Conservation (phyloP, 35 echinoderm and acorn worm genomes). For the Diadema setosum region DNA sequence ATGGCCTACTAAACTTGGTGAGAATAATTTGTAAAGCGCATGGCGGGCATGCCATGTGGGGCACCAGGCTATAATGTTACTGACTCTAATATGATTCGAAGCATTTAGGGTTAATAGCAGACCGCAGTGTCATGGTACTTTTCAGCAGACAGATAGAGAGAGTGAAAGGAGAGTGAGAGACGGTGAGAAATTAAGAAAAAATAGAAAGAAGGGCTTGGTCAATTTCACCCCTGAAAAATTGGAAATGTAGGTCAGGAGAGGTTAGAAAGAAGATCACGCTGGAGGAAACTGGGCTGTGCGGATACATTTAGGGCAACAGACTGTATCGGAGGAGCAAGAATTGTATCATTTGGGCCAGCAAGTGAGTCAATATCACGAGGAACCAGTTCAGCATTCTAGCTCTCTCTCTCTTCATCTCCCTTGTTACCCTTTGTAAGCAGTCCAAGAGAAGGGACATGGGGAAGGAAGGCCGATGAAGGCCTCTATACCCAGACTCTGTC, state of each 20-base stretch:
- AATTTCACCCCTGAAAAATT: neutral
- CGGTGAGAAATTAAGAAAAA: too few relatives aligned
- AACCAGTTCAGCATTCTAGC: neutral
- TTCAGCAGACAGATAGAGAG: neutral
- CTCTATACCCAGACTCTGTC: neutral
- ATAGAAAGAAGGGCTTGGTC: conserved; percentile 10
- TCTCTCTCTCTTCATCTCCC: neutral
- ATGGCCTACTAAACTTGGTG: neutral
- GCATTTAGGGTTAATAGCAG: conserved; percentile 5
- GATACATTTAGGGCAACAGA: neutral
- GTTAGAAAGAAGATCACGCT: neutral
- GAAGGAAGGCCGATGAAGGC: neutral
- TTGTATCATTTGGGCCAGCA: conserved; percentile 4
- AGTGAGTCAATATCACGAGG: neutral
- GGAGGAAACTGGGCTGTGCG: neutral
- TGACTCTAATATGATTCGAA: conserved; percentile 11
- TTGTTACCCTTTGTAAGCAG: neutral
- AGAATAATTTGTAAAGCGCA: conserved; percentile 3
- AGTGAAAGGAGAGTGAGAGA: neutral
- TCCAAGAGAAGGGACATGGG: neutral
- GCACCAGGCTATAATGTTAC: neutral
- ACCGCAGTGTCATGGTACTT: neutral
- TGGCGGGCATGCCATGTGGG: neutral
- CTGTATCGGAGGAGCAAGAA: neutral
- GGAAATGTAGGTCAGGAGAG: neutral